Evolutionary conservation across 2,113 vertebrate species (phyloP), one percentile per base, ranked within the genome.

Genomic region (Limnothrissa miodon): DNA sequence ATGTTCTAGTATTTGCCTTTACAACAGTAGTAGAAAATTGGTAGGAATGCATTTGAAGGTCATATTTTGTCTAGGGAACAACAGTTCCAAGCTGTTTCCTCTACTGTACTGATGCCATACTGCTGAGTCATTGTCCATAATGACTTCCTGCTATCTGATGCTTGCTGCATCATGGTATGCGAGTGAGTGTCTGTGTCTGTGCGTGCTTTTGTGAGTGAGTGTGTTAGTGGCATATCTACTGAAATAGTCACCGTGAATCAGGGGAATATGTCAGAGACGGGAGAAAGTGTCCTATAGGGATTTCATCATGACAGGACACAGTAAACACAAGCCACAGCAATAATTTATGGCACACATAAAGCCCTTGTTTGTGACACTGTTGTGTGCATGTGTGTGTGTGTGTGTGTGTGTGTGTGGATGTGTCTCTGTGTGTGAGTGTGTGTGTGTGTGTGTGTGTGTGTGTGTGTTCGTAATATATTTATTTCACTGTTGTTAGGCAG

Each of bases 401-500:
- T 45, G 45, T 45, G 45, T 53, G n/a, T n/a, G n/a, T n/a, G n/a
- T n/a, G n/a, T n/a, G n/a, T n/a, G n/a, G n/a, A n/a, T n/a, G n/a
- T n/a, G 48, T 53, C 2, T 15, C 2, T 53, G 48, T 53, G 48
- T 53, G 13, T 53, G 48, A 17, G 48, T 53, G 48, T 53, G 48
- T 39, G 51, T 45, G 4, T 79, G 51, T 45, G 70, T 44, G 42
- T 21, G 56, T 19, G 78, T 59, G 56, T n/a, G 70, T 56, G 80
- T 81, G 66, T 44, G 80, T 17, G 83, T 51, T 15, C 13, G 36
- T 70, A 8, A 78, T 25, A 62, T 51, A 33, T 81, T 84, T 25
- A 82, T 48, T 10, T 36, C 80, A 53, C 78, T 80, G 81, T 79
- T 79, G 84, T 80, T 9, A 17, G 36, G 42, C 85, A 78, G 80